Evolutionary conservation across 1,140 invertebrate species (phyloP).

Genomic region (Philopotamus ludificatus): DNA sequence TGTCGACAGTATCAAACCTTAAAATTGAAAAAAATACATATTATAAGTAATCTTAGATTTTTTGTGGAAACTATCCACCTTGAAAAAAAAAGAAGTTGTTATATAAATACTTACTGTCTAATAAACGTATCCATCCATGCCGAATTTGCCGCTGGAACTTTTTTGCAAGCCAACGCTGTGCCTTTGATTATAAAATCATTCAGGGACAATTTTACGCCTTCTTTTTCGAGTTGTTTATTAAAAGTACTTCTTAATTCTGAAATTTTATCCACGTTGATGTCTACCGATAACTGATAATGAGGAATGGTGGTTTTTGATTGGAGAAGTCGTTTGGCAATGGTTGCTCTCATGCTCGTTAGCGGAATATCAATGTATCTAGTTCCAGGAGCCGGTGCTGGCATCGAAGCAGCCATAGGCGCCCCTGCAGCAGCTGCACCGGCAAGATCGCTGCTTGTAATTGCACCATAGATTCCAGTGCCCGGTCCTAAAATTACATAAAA

Average conservation of each 20-base stretch:
- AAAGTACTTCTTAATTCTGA: conserved; percentile 66
- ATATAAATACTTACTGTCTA: conserved; percentile 72
- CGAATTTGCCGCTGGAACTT: conserved; percentile 94
- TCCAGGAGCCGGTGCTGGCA: conserved; percentile 45
- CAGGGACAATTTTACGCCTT: conserved; percentile 84
- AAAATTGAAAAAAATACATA: conserved; percentile 31
- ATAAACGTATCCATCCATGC: conserved; percentile 95
- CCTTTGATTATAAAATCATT: conserved; percentile 99
- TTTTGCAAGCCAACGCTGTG: conserved; percentile 84
- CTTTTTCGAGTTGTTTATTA: conserved; percentile 77
- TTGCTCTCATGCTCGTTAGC: conserved; percentile 81
- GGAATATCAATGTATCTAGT: conserved; percentile 76
- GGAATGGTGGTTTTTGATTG: conserved; percentile 94
- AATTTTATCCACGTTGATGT: conserved; percentile 80
- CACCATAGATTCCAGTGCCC: conserved; percentile 86
- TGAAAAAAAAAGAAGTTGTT: conserved; percentile 9
- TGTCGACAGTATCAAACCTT: conserved; percentile 87
- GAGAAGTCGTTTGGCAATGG: conserved; percentile 88
- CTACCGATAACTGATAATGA: conserved; percentile 92
- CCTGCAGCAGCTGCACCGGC: conserved; percentile 53
- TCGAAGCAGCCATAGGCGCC: conserved; percentile 45
- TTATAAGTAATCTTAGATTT: not conserved
- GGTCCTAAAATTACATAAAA: conserved; percentile 57
- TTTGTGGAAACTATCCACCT: conserved; percentile 9
- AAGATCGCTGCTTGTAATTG: conserved; percentile 86